Evolutionary conservation across 2,797 vertebrate genomes (phyloP), one percentile per base, ranked within the genome.

Genomic region (Fratercula arctica): DNA sequence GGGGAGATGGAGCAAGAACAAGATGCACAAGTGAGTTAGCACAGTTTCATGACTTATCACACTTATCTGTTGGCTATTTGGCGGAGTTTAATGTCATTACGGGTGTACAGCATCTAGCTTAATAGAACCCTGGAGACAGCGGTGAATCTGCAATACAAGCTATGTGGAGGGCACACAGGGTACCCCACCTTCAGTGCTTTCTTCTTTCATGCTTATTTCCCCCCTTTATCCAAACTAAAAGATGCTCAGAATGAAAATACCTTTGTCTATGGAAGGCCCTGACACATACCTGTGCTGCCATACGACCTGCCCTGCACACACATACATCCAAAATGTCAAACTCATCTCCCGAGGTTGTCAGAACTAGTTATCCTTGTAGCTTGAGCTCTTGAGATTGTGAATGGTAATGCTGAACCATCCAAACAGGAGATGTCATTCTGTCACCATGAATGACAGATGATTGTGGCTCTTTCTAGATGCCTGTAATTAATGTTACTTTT

Each of bases 361-460:
- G 89, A 70, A 89, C 56, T 5, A 79, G 91, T 96, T 91, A 91
- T 16, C 72, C 13, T 35, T 67, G 35, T 4, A 81, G 87, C 57
- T 89, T 60, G 69, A 67, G 89, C 84, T 87, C 79, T 21, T 35
- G 66, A 89, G 85, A 81, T 81, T 59, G 35, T 0, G 0, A 95
- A 83, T 54, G 75, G 81, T 78, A 92, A 89, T 35, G 68, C 48
- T 53, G 92, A 96, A 92, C 84, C 76, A 19, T 86, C 87, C 90
- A 92, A 95, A 94, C 76, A 81, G 89, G 89, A 95, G 67, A 92
- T 97, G 93, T 96, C 97, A 96, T 92, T 41, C 94, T 95, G 94
- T 95, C 95, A 94, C 74, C 78, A 45, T 69, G 93, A 96, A 92
- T 96, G 95, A 96, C 90, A 93, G 92, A 90, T 91, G 90, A 93